Conservation (phyloP, 2,113 vertebrate genomes). For the Nesogale talazaci region DNA sequence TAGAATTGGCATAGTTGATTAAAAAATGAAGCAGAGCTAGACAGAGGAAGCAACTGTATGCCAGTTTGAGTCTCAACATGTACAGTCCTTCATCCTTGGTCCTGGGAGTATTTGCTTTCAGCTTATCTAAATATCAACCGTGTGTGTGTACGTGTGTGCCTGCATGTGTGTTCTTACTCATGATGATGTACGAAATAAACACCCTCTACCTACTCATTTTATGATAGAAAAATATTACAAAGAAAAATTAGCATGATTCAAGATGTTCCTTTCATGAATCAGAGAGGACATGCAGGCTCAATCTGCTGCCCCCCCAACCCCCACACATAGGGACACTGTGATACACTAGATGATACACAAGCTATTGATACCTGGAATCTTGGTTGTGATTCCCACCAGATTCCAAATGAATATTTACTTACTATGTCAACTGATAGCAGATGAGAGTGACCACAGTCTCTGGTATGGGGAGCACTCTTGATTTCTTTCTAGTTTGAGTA, state of each 20-base stretch:
- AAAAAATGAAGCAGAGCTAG: slow-evolving; percentile 81
- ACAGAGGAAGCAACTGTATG: slow-evolving; percentile 65
- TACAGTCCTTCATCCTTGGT: slow-evolving; percentile 51
- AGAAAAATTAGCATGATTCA: slow-evolving; percentile 68
- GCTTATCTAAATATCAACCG: slow-evolving; percentile 59
- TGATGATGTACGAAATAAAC: slow-evolving; percentile 83
- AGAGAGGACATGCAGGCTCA: background rate
- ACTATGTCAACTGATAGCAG: background rate
- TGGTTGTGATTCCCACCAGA: background rate
- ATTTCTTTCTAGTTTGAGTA: slow-evolving; percentile 6
- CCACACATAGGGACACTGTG: background rate
- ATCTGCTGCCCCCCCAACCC: background rate
- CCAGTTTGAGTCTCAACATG: slow-evolving; percentile 66
- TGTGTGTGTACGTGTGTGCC: no score
- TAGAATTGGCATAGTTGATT: slow-evolving; percentile 76
- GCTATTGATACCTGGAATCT: background rate
- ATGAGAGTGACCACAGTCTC: background rate
- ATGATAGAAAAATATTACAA: slow-evolving; percentile 73
- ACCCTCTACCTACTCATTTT: slow-evolving; percentile 75
- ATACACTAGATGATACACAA: background rate
- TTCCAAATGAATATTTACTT: background rate
- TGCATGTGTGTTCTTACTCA: no score
- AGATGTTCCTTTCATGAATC: slow-evolving; percentile 50
- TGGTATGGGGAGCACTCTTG: background rate
- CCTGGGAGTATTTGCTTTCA: slow-evolving; percentile 58